Base-by-base conservation (phyloP, 2,888 invertebrate genomes). In the Catocala nupta region DNA sequence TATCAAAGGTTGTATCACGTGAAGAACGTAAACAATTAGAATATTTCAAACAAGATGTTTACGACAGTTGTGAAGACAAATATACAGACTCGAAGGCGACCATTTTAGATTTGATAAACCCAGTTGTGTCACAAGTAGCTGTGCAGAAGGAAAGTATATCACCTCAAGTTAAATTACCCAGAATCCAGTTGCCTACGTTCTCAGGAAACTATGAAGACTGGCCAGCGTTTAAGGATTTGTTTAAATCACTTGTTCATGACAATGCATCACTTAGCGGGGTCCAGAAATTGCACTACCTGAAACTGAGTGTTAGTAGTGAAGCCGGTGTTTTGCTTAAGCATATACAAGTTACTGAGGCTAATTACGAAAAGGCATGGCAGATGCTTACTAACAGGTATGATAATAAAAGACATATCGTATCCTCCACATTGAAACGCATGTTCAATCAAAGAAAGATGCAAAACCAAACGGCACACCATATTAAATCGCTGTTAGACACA, bases 401-500 rank as follows among this genome's bases (percentile, higher is more conserved):
- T 10, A 55, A 55, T 16, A 55, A 55, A 48, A 39, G 16, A 16
- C 16, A 1, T 16, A 16, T 16, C 16, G 16, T 16, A 16, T 16
- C 16, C 16, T 16, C 16, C 39, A 39, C 9, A 39, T 39, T 55
- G 5, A 55, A 55, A 45, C 36, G 55, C 1, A 36, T 55, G 47
- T 55, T 55, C 36, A 48, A 47, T n/a, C 55, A 55, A 39, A 55
- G 13, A 11, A 55, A 55, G 16, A 3, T 48, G 10, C 47, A 33
- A n/a, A 42, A 7, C 12, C 53, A 53, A 42, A 16, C 54, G 3
- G 47, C 48, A 25, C 16, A n/a, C 42, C 47, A 48, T 11, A 43
- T 59, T 2, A 59, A 59, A 49, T 25, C 42, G 5, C 11, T 59
- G 12, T 52, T 52, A 16, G 59, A 59, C n/a, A 52, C 36, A 8